Evolutionary conservation across 2,888 invertebrate species (phyloP).

Genomic region (Onchidella celtica): DNA sequence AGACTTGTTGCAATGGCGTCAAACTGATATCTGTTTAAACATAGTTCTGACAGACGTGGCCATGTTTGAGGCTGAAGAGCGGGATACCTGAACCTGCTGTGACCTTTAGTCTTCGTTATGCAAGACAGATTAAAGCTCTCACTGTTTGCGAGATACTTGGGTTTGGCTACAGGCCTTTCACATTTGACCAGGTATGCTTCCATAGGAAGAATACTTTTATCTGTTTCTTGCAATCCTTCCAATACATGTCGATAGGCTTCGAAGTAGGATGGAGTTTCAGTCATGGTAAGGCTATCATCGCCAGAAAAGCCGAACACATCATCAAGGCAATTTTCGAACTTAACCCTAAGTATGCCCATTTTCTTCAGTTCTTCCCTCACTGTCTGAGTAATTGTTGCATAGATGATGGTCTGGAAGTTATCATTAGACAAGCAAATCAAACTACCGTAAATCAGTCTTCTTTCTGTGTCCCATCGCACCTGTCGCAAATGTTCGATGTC

Average conservation of each 20-base stretch:
- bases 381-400: neutral
- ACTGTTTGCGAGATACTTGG: neutral
- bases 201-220: neutral
- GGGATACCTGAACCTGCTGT: neutral
- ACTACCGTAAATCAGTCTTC: constrained; percentile 5
- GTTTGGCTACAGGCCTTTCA: neutral
- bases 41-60: neutral
- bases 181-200: neutral
- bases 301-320: neutral
- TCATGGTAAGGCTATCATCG: neutral
- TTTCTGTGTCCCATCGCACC: neutral
- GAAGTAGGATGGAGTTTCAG: constrained; percentile 2
- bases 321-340: neutral
- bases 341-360: neutral
- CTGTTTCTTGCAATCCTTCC: constrained; percentile 14
- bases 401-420: constrained; percentile 10
- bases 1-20: neutral
- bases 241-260: constrained; percentile 18
- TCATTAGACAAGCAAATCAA: constrained; percentile 6
- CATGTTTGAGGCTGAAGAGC: neutral
- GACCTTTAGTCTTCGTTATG: neutral
- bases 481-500: neutral
- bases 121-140: neutral
- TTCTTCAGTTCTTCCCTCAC: neutral
- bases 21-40: neutral